phyloP scores from a whole-genome alignment of 2,797 vertebrate genomes.

The Aviceda leuphotes region DNA sequence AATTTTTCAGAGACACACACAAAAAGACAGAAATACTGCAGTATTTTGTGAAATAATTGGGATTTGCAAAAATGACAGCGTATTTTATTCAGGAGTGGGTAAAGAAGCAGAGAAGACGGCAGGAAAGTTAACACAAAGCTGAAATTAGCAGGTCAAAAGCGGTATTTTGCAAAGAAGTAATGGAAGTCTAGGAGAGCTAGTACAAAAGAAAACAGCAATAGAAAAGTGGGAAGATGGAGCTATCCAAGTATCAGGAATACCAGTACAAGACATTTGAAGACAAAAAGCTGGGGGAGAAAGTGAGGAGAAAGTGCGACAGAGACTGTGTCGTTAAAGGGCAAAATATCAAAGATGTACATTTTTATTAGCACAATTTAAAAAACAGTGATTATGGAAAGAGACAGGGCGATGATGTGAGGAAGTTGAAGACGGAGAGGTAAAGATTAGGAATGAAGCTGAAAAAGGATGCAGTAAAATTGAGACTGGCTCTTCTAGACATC shows the following conservation, averaged over 20 bases:
- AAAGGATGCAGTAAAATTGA: background rate
- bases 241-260: background rate
- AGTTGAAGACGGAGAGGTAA: background rate
- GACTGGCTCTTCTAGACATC: background rate
- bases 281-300: background rate
- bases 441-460: background rate
- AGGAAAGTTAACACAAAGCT: background rate
- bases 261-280: background rate
- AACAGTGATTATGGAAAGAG: background rate
- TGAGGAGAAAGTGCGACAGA: background rate
- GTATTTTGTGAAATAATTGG: background rate
- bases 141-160: background rate
- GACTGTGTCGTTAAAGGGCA: background rate
- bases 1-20: background rate
- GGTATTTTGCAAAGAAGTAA: background rate
- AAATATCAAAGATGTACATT: background rate
- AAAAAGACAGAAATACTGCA: background rate
- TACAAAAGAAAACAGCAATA: background rate
- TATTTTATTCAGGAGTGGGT: background rate
- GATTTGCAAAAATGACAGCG: background rate
- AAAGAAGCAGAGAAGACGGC: background rate
- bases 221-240: background rate
- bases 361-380: background rate
- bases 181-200: background rate
- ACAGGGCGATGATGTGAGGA: background rate